Base-by-base conservation (phyloP, 2,888 invertebrate genomes). In the Dicycla oo region DNA sequence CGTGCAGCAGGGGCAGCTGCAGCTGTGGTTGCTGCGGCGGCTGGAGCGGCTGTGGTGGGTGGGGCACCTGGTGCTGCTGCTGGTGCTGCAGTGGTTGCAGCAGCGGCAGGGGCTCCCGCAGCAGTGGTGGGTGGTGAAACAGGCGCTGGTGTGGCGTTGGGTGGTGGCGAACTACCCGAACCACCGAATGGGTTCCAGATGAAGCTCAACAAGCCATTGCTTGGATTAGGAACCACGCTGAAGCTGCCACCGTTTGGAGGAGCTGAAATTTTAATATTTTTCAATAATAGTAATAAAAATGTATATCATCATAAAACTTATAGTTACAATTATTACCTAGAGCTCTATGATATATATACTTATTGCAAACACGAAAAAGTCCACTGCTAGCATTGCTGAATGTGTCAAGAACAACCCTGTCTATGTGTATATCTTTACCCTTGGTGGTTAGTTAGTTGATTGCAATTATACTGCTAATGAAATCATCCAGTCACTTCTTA, bases 181-280 rank as follows among this genome's bases (percentile, higher is more conserved):
- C 75, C 66, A 43, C 74, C 43, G 20, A 3, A 6, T 1, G 70
- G 58, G 11, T 43, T 47, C 87, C 85, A 69, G 64, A 81, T 76
- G 68, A 91, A 62, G 7, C 56, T 68, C 83, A 87, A 87, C 30
- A 10, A 38, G 2, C 65, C 60, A 8, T 8, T 30, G 54, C 34
- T 45, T 30, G 15, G 38, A 57, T 73, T 45, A 3, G 63, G 81
- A 20, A 23, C 4, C 80, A 92, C 75, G 7, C 87, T 89, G 10
- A 92, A 49, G 71, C 91, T 91, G 57, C 85, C 88, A n/a, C 91
- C 92, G 58, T 83, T 88, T n/a, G 86, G 78, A 49, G 90, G 88
- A 18, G 91, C 92, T 91, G 87, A 51, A 91, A 91, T 68, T 49
- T 45, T 23, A 40, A 63, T 26, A 0, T n/a, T 26, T 40, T 3